phyloP scores from a whole-genome alignment of 2,888 invertebrate species.

The Tipula helvola region DNA sequence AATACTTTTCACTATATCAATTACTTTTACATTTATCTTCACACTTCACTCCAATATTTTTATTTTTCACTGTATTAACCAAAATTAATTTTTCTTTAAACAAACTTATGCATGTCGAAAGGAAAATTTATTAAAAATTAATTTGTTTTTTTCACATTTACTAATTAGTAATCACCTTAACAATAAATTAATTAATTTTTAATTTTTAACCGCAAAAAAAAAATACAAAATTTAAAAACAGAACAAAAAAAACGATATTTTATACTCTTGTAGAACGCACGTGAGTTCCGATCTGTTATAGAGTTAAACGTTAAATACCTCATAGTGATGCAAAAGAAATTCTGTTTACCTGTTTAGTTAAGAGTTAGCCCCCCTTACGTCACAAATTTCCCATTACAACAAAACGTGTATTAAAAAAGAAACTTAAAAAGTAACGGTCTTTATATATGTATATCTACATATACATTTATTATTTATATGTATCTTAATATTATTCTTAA shows the following conservation, averaged over 20 bases:
- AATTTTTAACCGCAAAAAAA: not conserved
- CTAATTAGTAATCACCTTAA: not conserved
- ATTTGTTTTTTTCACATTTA: not conserved
- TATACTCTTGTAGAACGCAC: not conserved
- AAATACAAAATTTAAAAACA: not conserved
- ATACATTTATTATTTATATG: not conserved
- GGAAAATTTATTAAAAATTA: not conserved
- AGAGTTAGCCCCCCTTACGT: not conserved
- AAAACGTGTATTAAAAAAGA: slow-evolving; percentile 4
- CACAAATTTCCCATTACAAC: slow-evolving; percentile 8
- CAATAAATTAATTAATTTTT: not conserved
- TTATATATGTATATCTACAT: not conserved
- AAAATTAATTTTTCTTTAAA: not conserved
- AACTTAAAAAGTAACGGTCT: slow-evolving; percentile 7
- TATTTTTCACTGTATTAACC: not conserved
- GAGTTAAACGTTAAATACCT: slow-evolving; percentile 35
- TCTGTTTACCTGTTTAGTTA: slow-evolving; percentile 7
- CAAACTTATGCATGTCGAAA: not conserved
- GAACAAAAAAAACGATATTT: not conserved
- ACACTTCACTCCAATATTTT: not conserved
- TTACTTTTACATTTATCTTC: not conserved
- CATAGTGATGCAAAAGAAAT: slow-evolving; percentile 20
- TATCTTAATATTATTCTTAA: not conserved
- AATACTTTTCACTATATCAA: not conserved
- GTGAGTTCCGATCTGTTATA: not conserved